Base-by-base conservation (phyloP, 2,797 vertebrate genomes). In the Gobionotothen gibberifrons region DNA sequence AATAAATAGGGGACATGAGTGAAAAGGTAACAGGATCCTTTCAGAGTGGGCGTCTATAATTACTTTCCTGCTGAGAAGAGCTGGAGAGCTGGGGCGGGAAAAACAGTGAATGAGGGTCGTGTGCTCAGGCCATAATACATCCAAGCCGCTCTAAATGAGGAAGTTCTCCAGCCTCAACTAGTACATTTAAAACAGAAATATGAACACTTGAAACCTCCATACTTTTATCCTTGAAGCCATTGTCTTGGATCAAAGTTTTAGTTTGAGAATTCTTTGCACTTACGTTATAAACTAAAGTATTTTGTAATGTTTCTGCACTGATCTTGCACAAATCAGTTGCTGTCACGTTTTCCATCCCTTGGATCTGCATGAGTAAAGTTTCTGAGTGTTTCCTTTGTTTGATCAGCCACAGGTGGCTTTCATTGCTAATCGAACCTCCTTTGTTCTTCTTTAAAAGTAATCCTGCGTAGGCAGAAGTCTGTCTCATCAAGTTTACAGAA, bases 1-100 rank as follows among this genome's bases (percentile, higher is more conserved):
- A 82, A 78, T 79, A 82, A 85, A 79, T 73, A 85, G 71, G 80
- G 69, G 85, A 74, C 64, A 43, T 52, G 71, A 74, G 82, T 60
- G 83, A 84, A 72, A 79, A 78, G 75, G 79, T 81, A 85, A 79
- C 78, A 78, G 61, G 79, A 76, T 74, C 54, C 77, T 89, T 87
- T 90, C 87, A 85, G 89, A 89, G 86, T 78, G 83, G 81, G 85
- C 80, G 83, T 85, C 85, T 86, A 87, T 89, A 83, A 91, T 89
- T 83, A 79, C 72, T 81, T 81, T 85, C 87, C 88, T 68, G 87
- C 82, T 88, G 85, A 78, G 85, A 79, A 26, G 68, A 87, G 82
- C 63, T 65, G 62, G 62, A 82, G 82, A 42, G 71, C 62, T 0
- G 63, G 55, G 80, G 55, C 80, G 86, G 81, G 65, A 51, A 69